Conservation (phyloP, 2,888 invertebrate genomes). For the Erannis defoliaria region DNA sequence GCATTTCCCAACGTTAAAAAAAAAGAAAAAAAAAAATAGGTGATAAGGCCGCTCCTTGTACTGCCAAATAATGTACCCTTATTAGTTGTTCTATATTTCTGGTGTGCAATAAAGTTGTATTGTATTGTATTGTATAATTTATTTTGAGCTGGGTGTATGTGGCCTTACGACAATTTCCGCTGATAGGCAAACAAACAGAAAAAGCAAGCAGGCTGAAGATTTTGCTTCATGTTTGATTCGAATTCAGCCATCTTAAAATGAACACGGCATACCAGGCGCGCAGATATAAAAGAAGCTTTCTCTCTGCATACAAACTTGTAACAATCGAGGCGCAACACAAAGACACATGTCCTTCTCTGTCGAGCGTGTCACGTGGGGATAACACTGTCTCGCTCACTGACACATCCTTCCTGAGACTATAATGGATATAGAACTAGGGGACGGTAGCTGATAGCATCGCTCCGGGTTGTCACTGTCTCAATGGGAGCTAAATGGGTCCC, state of each 20-base stretch:
- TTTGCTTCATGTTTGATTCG: not conserved
- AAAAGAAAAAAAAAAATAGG: too few relatives aligned
- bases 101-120: too few relatives aligned
- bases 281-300: conserved; percentile 71
- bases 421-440: conserved; percentile 67
- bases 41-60: too few relatives aligned
- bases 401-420: conserved; percentile 77
- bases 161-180: not conserved
- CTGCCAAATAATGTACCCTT: too few relatives aligned
- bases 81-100: too few relatives aligned
- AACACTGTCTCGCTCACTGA: conserved; percentile 76
- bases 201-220: too few relatives aligned
- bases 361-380: conserved; percentile 69
- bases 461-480: conserved; percentile 65
- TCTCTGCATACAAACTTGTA: conserved; percentile 75
- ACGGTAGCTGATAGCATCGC: conserved; percentile 69
- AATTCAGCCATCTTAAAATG: conserved; percentile 53
- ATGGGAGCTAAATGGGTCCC: conserved; percentile 59
- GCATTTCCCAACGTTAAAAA: too few relatives aligned
- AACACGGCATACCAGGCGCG: conserved; percentile 57
- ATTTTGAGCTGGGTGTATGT: too few relatives aligned
- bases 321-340: conserved; percentile 79
- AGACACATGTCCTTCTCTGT: conserved; percentile 74
- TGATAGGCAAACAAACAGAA: not conserved
- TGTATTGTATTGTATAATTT: too few relatives aligned